A percentile compares a stretch with the other conserved stretches of the same genome.
These are phyloP conservation scores for Lasioglossum morio DNA, from an alignment of 2,888 invertebrate genomes.

Conservation along the genomic window DNA sequence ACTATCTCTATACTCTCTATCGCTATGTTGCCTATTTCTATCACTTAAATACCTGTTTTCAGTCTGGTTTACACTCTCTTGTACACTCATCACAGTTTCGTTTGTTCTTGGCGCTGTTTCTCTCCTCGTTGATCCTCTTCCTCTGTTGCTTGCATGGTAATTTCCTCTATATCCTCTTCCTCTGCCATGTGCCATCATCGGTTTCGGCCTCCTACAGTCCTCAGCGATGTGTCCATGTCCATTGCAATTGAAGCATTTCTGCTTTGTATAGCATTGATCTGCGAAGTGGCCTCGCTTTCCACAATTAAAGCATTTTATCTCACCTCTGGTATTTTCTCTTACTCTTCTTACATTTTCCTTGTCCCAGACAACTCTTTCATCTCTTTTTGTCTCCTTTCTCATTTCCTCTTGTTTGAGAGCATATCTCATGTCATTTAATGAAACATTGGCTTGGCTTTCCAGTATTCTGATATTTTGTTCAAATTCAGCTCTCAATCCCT, in stretches of 20 bases:
- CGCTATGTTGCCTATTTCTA: too few species aligned
- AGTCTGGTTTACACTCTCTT: too few species aligned
- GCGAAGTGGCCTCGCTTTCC: constrained; percentile 20
- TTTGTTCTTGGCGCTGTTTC: constrained; percentile 11
- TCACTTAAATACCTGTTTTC: too few species aligned
- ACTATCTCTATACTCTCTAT: too few species aligned
- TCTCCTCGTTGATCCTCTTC: neutral
- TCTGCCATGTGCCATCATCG: neutral
- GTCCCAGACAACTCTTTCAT: neutral
- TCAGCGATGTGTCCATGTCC: constrained; percentile 12
- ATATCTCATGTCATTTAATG: constrained; percentile 7
- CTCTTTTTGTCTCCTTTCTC: neutral
- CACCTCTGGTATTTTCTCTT: constrained; percentile 9
- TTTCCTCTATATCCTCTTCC: constrained; percentile 12
- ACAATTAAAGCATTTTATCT: constrained; percentile 25
- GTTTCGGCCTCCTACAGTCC: neutral
- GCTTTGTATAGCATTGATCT: neutral
- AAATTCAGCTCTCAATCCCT: constrained; percentile 9
- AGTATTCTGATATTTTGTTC: constrained; percentile 26
- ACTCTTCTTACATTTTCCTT: neutral
- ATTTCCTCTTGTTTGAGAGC: constrained; percentile 29
- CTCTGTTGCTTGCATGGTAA: neutral
- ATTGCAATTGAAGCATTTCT: constrained; percentile 32
- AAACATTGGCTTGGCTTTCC: neutral
- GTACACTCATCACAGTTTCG: constrained; percentile 19